These are phyloP conservation scores for Ecliptopera silaceata DNA, from an alignment of 2,888 invertebrate genomes.

Conservation along the genomic window DNA sequence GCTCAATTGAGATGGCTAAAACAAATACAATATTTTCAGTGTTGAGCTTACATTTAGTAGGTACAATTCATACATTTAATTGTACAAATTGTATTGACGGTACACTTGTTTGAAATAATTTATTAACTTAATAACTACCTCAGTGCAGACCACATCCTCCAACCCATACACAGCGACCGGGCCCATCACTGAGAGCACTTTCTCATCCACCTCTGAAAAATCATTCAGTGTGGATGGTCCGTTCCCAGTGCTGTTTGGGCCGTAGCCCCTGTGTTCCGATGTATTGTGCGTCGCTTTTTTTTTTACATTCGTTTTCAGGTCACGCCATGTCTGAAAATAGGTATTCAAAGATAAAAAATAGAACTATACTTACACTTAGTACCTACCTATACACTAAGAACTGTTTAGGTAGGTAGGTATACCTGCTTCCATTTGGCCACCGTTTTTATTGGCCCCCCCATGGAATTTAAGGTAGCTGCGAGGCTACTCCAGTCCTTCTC, in stretches of 20 bases:
- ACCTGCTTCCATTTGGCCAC: neutral
- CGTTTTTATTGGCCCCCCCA: neutral
- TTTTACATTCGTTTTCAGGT: neutral
- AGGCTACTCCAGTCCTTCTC: neutral
- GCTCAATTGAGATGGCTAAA: too few species aligned
- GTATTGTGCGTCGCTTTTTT: neutral
- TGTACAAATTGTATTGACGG: too few species aligned
- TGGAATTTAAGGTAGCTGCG: neutral
- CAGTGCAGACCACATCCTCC: too few species aligned
- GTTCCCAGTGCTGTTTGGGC: neutral
- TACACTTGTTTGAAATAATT: too few species aligned
- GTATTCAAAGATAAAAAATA: neutral
- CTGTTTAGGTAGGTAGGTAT: neutral
- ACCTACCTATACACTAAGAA: neutral
- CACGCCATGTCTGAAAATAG: neutral
- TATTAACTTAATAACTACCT: too few species aligned
- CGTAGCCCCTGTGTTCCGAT: neutral
- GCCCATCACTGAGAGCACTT: too few species aligned
- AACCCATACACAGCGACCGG: too few species aligned
- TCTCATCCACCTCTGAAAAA: too few species aligned
- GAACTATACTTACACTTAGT: neutral
- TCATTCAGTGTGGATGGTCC: too few species aligned
- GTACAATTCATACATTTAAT: too few species aligned
- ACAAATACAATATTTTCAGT: too few species aligned
- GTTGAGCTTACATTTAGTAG: too few species aligned